Percentiles rank a stretch among this genome's conserved stretches.
Evolutionary conservation across 35 echinoderm and acorn worm genomes (phyloP).

Genomic region (Ophiothrix spiculata): DNA sequence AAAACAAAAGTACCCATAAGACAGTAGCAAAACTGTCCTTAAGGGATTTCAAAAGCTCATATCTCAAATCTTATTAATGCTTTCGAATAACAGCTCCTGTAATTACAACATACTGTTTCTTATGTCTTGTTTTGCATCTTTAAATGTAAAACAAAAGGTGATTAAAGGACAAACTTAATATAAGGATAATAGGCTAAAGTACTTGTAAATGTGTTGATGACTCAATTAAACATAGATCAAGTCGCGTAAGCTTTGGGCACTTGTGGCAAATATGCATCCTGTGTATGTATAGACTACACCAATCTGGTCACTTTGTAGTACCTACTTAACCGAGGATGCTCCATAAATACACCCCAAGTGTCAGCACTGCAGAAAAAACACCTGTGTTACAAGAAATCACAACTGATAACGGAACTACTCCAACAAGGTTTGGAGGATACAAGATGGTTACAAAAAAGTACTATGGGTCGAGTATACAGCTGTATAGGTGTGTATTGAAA

Average conservation of each 20-base stretch:
- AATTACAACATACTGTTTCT: not conserved
- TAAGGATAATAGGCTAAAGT: not conserved
- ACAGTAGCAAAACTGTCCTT: not conserved
- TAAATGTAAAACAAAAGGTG: not conserved
- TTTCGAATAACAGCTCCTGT: not conserved
- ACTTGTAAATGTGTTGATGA: conserved; percentile 2
- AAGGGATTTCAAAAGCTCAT: not conserved
- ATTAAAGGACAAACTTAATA: not conserved
- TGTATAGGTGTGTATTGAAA: not conserved
- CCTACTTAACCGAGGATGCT: not conserved
- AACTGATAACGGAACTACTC: conserved; percentile 10
- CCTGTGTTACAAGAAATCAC: conserved; percentile 2
- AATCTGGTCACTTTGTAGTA: not conserved
- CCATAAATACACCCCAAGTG: conserved; percentile 12
- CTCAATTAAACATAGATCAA: conserved; percentile 10
- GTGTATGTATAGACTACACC: not conserved
- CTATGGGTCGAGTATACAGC: conserved; percentile 10
- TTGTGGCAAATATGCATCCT: not conserved
- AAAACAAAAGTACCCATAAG: not conserved
- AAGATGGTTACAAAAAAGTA: not conserved
- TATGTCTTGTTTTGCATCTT: no score
- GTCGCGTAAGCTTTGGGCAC: not conserved
- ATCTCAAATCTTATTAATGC: not conserved
- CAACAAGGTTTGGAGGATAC: not conserved
- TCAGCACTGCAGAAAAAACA: not conserved